Base-by-base conservation (phyloP, 2,797 vertebrate species). In the Pseudomugil tenellus region DNA sequence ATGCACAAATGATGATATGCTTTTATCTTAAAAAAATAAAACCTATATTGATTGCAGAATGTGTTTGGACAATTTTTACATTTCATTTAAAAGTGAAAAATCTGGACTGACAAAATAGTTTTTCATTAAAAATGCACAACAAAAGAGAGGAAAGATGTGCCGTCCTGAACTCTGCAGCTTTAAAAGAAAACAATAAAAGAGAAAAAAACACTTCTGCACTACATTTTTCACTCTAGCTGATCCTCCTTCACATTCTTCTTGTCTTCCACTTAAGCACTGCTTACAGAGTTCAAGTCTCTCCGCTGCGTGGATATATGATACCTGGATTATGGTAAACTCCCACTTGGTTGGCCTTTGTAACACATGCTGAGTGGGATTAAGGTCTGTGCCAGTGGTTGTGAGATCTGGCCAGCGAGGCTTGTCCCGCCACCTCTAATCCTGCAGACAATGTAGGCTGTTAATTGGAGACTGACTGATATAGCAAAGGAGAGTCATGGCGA, bases 391-490 rank as follows among this genome's bases (percentile, higher is more conserved):
- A 91, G 89, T 85, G 87, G 88, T 75, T 88, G 84, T 29, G 76
- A 65, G 77, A 74, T 77, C 77, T 66, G 76, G 69, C 76, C 81
- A 29, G 23, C 4, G 60, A 77, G 84, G 56, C 57, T 57, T 17
- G 64, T 72, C 79, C 76, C 79, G 31, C 75, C 68, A 2, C 72
- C 76, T 58, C 76, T 90, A 87, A 92, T 89, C 88, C 85, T 49
- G 62, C 81, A 80, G 80, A 87, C 89, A 89, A 90, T 76, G 71
- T 58, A 7, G 63, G 25, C 76, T 82, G 86, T 88, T 92, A 92
- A 92, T 91, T 91, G 84, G 83, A 89, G 84, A 74, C 75, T 67
- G 86, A 85, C 77, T 85, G 78, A 87, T 85, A 76, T 68, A 76
- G 84, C 70, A 43, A 23, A 64, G 76, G 70, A 81, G 25, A 75